Evolutionary conservation across 1,140 invertebrate genomes (phyloP).

Genomic region (Heterodera carotae): DNA sequence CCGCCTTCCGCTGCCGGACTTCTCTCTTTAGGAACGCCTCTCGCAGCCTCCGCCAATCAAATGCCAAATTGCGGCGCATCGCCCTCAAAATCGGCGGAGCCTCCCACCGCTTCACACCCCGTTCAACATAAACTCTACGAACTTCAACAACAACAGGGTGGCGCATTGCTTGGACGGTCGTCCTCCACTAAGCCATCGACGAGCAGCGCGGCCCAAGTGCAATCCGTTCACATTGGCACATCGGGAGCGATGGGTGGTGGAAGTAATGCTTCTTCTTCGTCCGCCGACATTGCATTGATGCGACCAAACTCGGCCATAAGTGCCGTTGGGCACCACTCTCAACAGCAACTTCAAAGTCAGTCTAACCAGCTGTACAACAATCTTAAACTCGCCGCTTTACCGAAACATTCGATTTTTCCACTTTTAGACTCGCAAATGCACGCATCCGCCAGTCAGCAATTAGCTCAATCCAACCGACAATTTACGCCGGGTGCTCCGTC

Average conservation of each 20-base stretch:
- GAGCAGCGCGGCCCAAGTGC: background rate
- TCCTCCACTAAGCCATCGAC: constrained; percentile 16
- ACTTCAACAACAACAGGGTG: constrained; percentile 14
- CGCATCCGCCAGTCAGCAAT: too few relatives aligned
- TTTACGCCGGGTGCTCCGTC: background rate
- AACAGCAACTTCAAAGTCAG: background rate
- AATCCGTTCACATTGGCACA: background rate
- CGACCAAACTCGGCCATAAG: constrained; percentile 23
- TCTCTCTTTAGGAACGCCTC: constrained; percentile 17
- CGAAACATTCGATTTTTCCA: too few relatives aligned
- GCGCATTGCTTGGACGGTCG: background rate
- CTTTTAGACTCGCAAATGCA: background rate
- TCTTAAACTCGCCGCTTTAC: too few relatives aligned
- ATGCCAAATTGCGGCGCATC: background rate
- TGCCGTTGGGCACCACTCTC: background rate
- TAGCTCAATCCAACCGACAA: background rate
- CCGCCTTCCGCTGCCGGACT: background rate
- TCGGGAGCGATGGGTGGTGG: background rate
- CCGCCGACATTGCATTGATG: constrained; percentile 8
- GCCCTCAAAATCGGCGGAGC: constrained; percentile 18
- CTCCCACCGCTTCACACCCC: background rate
- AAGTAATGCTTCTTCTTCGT: background rate
- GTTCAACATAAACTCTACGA: constrained; percentile 24
- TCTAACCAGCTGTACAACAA: background rate
- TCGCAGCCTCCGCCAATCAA: background rate